Evolutionary conservation across 1,140 invertebrate genomes (phyloP).

Genomic region (Chrysoperla carnea): DNA sequence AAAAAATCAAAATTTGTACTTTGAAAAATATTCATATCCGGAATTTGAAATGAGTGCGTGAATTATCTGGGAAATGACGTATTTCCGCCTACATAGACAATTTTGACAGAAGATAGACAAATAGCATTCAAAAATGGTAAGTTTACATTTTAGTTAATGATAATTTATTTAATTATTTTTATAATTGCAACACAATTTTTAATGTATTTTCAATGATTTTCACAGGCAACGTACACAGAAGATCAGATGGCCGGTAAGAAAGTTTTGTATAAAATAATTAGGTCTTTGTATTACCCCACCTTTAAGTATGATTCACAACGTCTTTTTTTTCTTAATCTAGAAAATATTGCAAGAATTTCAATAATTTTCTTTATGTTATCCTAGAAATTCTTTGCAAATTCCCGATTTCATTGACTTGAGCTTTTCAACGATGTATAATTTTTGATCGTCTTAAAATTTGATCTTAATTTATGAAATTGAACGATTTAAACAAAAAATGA

Average conservation of each 20-base stretch:
- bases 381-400: constrained; percentile 13
- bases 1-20: too few relatives aligned
- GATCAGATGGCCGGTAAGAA: constrained; percentile 79
- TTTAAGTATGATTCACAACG: constrained; percentile 14
- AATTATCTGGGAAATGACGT: too few relatives aligned
- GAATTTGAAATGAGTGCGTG: too few relatives aligned
- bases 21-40: too few relatives aligned
- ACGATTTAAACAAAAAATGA: constrained; percentile 12
- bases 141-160: too few relatives aligned
- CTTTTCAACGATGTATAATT: constrained; percentile 1
- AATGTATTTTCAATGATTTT: constrained; percentile 16
- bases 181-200: too few relatives aligned
- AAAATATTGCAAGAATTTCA: constrained; percentile 9
- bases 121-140: too few relatives aligned
- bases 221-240: constrained; percentile 72
- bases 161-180: too few relatives aligned
- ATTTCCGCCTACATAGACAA: too few relatives aligned
- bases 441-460: constrained; percentile 2
- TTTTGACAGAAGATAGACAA: too few relatives aligned
- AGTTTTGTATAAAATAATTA: constrained; percentile 12
- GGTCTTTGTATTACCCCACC: constrained; percentile 23
- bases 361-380: constrained; percentile 25
- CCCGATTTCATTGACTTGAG: constrained; percentile 5
- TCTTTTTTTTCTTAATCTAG: constrained; percentile 21
- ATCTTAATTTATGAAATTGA: constrained; percentile 7